Conservation (phyloP, 2,113 vertebrate species). For the Alexandromys fortis region DNA sequence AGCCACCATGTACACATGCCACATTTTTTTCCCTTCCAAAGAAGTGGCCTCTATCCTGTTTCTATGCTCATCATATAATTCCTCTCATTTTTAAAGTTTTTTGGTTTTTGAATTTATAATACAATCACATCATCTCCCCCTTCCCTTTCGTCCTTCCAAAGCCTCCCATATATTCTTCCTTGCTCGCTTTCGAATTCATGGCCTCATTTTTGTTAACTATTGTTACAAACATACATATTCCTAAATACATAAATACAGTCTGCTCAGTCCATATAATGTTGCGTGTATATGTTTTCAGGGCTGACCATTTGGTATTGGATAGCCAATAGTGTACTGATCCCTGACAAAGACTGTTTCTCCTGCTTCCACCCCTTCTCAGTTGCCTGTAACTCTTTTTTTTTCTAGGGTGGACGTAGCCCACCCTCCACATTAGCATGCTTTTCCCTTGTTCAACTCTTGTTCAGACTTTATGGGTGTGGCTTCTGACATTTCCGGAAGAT, state of each 20-base stretch:
- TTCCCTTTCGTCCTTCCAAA: neutral
- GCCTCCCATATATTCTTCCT: neutral
- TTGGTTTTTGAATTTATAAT: neutral
- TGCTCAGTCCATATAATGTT: neutral
- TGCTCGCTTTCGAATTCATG: neutral
- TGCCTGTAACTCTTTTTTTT: neutral
- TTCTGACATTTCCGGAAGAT: neutral
- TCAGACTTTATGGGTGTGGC: neutral
- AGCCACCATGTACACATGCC: neutral
- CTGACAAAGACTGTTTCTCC: neutral
- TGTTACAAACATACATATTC: neutral
- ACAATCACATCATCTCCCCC: neutral
- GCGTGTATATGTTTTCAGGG: neutral
- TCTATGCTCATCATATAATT: neutral
- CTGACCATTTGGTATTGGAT: neutral
- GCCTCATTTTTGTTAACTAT: neutral
- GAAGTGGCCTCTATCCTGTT: neutral
- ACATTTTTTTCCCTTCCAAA: neutral
- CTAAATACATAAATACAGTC: neutral
- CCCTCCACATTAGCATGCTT: neutral
- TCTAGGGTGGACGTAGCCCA: neutral
- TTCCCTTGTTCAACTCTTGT: neutral
- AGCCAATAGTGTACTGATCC: neutral
- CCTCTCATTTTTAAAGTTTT: neutral
- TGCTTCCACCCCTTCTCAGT: neutral